Base-by-base conservation (phyloP, 2,888 invertebrate species). In the Drosophila picticornis region DNA sequence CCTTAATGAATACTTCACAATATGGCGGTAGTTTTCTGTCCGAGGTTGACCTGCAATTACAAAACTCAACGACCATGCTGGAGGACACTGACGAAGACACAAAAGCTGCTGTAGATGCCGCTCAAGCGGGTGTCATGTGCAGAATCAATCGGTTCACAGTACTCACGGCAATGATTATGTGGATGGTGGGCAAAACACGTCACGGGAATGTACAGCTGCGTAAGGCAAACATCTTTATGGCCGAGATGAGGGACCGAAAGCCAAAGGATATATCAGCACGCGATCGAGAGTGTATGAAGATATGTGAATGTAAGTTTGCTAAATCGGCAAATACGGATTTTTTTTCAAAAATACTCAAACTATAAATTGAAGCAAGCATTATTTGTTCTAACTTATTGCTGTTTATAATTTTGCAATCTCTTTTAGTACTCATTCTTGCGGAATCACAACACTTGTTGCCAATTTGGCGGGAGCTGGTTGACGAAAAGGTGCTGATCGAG, bases 381-480 rank as follows among this genome's bases (percentile, higher is more conserved):
- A 16, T 46, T 25, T 25, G 4, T 22, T 4, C 13, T 4, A 46
- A 22, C 4, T 9, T 16, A 46, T 46, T 46, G 22, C 31, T 34
- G 4, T n/a, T 56, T 27, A 16, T 25, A 29, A 56, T 27, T 56
- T 22, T 61, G 11, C n/a, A 2, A n/a, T 9, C n/a, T 27, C 4
- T 60, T 27, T 36, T 9, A 93, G 93, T 93, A 64, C 69, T 93
- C 2, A 48, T 91, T 4, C 92, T 91, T 27, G 84, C 91, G 9
- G 84, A 89, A 11, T 81, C 80, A 1, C 93, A 92, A 50, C 90
- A 87, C 32, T 73, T 87, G 13, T 64, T 92, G 50, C 92, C 93
- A 31, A 95, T 96, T 0, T 97, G 97, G 96, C 94, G 95, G 19
- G 96, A 96, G 87, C 93, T 96, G 59, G 95, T 96, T 53, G 96